These are phyloP conservation scores for Spodoptera exigua DNA, from an alignment of 2,888 invertebrate species.

Conservation along the genomic window DNA sequence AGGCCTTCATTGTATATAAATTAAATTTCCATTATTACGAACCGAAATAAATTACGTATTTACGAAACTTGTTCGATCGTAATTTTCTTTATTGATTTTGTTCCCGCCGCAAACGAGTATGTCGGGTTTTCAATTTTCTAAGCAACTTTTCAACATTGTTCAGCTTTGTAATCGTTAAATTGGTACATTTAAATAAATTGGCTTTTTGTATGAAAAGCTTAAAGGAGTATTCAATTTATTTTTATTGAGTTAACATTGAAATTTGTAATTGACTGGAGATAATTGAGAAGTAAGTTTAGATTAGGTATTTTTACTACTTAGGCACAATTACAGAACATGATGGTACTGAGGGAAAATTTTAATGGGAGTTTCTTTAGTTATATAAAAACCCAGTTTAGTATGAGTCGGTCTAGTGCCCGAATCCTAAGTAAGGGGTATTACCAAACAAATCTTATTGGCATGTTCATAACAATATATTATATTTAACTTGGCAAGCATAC, in stretches of 20 bases:
- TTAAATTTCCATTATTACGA: constrained; percentile 16
- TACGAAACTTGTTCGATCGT: constrained; percentile 17
- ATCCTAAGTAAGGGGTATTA: no score
- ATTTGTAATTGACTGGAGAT: constrained; percentile 36
- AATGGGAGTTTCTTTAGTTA: no score
- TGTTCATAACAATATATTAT: no score
- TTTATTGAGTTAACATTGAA: constrained; percentile 48
- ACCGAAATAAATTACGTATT: constrained; percentile 29
- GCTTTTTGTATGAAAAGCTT: constrained; percentile 42
- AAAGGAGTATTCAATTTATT: constrained; percentile 48
- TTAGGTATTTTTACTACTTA: constrained; percentile 1
- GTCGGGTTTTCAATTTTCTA: constrained; percentile 42
- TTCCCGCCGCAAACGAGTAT: constrained; percentile 38
- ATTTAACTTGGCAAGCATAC: no score
- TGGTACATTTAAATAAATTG: constrained; percentile 56
- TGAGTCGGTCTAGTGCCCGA: no score
- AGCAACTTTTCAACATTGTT: constrained; percentile 48
- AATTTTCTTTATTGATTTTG: constrained; percentile 45
- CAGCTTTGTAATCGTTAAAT: constrained; percentile 52
- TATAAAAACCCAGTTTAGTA: no score
- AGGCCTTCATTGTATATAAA: constrained; percentile 7
- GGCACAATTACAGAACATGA: not conserved
- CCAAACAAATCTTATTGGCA: no score
- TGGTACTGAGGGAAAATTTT: not conserved
- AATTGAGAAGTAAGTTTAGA: constrained; percentile 20